Evolutionary conservation across 2,113 vertebrate genomes (phyloP).

Genomic region (Ovibos moschatus): DNA sequence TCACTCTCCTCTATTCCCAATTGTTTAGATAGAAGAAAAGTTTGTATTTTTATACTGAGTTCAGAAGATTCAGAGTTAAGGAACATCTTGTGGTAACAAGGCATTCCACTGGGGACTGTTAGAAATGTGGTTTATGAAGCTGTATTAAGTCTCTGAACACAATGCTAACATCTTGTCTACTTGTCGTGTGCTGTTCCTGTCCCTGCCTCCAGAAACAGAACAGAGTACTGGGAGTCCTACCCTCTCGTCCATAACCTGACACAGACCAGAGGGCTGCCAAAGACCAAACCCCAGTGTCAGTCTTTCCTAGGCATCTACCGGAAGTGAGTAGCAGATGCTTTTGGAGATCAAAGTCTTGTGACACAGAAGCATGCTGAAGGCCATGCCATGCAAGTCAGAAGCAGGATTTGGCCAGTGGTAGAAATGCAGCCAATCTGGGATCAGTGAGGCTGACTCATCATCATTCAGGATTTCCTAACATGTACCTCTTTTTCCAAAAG

Average conservation of each 20-base stretch:
- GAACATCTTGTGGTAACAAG: neutral
- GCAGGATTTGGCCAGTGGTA: neutral
- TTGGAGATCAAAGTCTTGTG: neutral
- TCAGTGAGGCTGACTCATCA: neutral
- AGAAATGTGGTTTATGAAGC: neutral
- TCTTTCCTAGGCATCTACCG: neutral
- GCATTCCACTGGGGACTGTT: neutral
- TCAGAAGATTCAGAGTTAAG: neutral
- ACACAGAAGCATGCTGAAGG: neutral
- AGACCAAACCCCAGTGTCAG: neutral
- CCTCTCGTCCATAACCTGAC: neutral
- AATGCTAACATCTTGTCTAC: neutral
- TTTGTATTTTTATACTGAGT: neutral
- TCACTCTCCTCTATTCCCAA: neutral
- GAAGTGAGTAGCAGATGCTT: neutral
- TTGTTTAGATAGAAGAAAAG: neutral
- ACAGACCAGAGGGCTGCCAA: neutral
- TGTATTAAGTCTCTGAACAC: neutral
- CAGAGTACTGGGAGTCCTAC: neutral
- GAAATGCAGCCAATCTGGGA: neutral
- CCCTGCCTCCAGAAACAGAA: neutral
- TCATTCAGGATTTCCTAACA: neutral
- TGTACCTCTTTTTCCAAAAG: slow-evolving; percentile 7
- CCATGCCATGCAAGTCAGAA: neutral
- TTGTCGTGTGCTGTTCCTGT: neutral